A percentile compares a stretch with the other conserved stretches of the same genome.
phyloP scores from a whole-genome alignment of 2,113 vertebrate genomes.

The Lepidothrix coronata region DNA sequence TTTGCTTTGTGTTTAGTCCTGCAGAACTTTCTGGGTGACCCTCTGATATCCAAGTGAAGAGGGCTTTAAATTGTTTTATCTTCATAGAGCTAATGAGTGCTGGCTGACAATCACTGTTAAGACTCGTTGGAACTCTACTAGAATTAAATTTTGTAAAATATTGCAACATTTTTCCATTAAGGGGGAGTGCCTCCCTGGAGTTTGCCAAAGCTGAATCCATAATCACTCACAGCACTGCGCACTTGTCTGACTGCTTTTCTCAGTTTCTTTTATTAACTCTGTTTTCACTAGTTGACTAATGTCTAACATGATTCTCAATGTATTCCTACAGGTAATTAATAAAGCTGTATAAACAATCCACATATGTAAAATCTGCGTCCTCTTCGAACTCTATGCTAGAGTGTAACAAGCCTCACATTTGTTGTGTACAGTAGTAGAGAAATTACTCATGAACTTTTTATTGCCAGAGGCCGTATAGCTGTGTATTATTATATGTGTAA shows the following conservation, averaged over 20 bases:
- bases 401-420: neutral
- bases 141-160: neutral
- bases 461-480: neutral
- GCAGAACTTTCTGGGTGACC: slow-evolving; percentile 44
- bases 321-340: neutral
- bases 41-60: slow-evolving; percentile 64
- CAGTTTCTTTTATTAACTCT: neutral
- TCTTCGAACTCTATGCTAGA: neutral
- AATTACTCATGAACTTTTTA: slow-evolving; percentile 14
- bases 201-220: neutral
- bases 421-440: neutral
- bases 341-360: neutral
- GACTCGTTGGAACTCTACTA: neutral
- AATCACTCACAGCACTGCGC: neutral
- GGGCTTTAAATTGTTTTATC: slow-evolving; percentile 33
- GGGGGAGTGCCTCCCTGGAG: neutral
- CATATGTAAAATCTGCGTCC: slow-evolving; percentile 15
- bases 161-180: neutral
- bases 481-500: slow-evolving; percentile 24
- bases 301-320: neutral
- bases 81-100: slow-evolving; percentile 21
- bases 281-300: neutral
- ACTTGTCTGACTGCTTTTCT: neutral
- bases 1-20: slow-evolving; percentile 46
- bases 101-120: neutral